phyloP scores from a whole-genome alignment of 2,888 invertebrate species.

The Leptopilina drosophilae region DNA sequence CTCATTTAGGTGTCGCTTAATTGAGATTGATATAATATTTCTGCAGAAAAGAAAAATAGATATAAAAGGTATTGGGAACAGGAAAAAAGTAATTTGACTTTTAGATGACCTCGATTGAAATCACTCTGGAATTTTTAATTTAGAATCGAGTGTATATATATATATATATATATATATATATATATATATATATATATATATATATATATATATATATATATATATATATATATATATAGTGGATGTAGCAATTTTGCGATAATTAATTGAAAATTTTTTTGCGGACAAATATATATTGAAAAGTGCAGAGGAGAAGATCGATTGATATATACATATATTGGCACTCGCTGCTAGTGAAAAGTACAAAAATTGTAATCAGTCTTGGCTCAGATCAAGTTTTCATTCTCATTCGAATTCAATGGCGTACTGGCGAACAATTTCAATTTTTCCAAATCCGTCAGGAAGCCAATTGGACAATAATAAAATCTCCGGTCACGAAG shows the following conservation, averaged over 20 bases:
- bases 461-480: conserved; percentile 3
- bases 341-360: not conserved
- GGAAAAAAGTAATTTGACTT: conserved; percentile 6
- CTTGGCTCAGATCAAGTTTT: conserved; percentile 21
- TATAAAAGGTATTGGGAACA: not conserved
- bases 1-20: not conserved
- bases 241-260: conserved; percentile 24
- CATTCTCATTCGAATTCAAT: conserved; percentile 30
- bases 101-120: not conserved
- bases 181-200: too few species aligned
- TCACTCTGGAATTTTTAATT: not conserved
- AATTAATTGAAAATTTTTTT: conserved; percentile 33
- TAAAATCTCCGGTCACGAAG: conserved; percentile 4
- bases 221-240: too few species aligned
- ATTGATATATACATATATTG: conserved; percentile 34
- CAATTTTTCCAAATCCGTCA: conserved; percentile 22
- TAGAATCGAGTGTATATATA: not conserved
- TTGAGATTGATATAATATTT: not conserved
- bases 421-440: not conserved
- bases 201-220: too few species aligned
- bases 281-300: conserved; percentile 12
- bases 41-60: not conserved
- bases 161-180: too few species aligned
- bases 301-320: not conserved
- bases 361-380: conserved; percentile 25